phyloP scores from a whole-genome alignment of 2,113 vertebrate genomes.

The Ceyx cyanopectus region DNA sequence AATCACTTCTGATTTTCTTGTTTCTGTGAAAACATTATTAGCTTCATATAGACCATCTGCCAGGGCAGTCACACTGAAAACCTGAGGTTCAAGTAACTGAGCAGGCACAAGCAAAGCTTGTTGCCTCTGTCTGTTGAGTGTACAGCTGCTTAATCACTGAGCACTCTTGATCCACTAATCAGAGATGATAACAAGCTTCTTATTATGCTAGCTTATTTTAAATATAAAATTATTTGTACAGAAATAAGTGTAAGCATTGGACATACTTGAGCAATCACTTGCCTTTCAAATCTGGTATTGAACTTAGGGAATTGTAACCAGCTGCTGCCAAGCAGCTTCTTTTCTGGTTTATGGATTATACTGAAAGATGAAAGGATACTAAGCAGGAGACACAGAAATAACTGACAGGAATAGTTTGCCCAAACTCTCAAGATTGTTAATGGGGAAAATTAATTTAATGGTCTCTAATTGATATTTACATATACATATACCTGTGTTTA shows the following conservation, averaged over 20 bases:
- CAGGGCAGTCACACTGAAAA: background rate
- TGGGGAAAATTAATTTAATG: background rate
- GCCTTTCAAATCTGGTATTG: background rate
- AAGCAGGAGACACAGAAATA: background rate
- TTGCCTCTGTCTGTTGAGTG: background rate
- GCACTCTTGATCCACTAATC: background rate
- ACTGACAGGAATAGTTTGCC: conserved; percentile 19
- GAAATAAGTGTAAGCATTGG: background rate
- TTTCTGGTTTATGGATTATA: background rate
- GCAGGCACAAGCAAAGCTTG: background rate
- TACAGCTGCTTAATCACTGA: background rate
- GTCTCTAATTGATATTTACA: conserved; percentile 37
- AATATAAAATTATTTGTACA: background rate
- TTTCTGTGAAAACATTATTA: background rate
- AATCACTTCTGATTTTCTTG: background rate
- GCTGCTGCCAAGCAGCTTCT: background rate
- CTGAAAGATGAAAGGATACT: background rate
- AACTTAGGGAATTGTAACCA: background rate
- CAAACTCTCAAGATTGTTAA: background rate
- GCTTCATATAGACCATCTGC: background rate
- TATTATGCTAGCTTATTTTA: background rate
- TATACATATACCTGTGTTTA: conserved; percentile 27
- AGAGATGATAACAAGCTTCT: background rate
- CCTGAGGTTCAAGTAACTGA: too few relatives aligned
- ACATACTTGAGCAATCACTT: background rate